Base-by-base conservation (phyloP, 1,140 invertebrate genomes). In the Leucophenga varia region DNA sequence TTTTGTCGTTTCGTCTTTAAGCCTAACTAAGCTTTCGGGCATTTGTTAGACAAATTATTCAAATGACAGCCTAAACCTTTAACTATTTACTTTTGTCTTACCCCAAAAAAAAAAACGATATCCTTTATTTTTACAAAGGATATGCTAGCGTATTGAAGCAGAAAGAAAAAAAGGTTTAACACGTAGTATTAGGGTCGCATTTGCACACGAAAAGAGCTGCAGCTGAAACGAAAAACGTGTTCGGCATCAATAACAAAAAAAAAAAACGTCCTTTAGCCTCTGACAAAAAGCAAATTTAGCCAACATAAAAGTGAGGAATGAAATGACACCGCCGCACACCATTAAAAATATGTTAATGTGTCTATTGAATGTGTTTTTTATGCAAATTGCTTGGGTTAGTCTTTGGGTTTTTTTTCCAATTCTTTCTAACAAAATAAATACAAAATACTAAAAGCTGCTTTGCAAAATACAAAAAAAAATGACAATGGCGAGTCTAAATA, bases 261-360 rank as follows among this genome's bases (percentile, higher is more conserved):
- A n/a, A n/a, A n/a, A n/a, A n/a, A n/a, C n/a, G n/a, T 52, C 46
- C 55, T 61, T 55, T 43, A 47, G 49, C 53, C 49, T n/a, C n/a
- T n/a, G n/a, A n/a, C n/a, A n/a, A n/a, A n/a, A 61, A 58, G 10
- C 10, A 48, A 42, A 43, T 30, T 25, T 8, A 21, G 2, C 22
- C 10, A 18, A 41, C 13, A 30, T n/a, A 40, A 18, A 40, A 10
- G 9, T 9, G 20, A 31, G 50, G 22, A 25, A 55, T 55, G 55
- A 61, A 61, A 55, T 61, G 59, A 61, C 59, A 61, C 59, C 59
- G 58, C 52, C 59, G 55, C 59, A 59, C 52, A 28, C 59, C 59
- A 67, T 65, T 67, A 63, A 47, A 31, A 47, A 55, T 54, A 65
- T 56, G 63, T 57, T 67, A 50, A 55, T 57, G 50, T 44, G 31